Evolutionary conservation across 2,888 invertebrate species (phyloP).

Genomic region (Adela reaumurella): DNA sequence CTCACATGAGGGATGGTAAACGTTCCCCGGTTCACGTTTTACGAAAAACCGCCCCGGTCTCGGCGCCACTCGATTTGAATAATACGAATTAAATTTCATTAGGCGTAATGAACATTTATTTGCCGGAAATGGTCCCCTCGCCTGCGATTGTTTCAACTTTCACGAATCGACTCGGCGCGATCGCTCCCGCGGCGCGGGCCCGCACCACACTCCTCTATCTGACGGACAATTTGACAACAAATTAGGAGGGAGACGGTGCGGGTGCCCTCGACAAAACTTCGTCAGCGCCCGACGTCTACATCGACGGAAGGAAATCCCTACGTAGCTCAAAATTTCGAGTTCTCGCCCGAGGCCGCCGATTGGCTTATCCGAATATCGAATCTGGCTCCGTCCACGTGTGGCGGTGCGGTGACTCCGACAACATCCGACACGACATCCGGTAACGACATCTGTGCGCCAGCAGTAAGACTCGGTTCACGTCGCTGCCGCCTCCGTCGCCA

Average conservation of each 20-base stretch:
- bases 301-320: constrained; percentile 20
- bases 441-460: not conserved
- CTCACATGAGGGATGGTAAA: too few species aligned
- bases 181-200: not conserved
- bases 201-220: not conserved
- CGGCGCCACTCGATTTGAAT: too few species aligned
- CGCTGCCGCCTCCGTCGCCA: not conserved
- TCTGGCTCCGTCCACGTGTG: not conserved
- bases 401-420: too few species aligned
- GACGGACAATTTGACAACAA: constrained; percentile 14
- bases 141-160: too few species aligned
- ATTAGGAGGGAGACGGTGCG: constrained; percentile 21
- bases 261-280: constrained; percentile 17
- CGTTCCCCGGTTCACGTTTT: too few species aligned
- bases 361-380: not conserved
- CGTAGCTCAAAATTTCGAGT: constrained; percentile 24
- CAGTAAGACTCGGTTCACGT: not conserved
- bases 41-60: too few species aligned
- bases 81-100: too few species aligned
- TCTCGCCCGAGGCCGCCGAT: not conserved
- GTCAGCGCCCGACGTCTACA: constrained; percentile 7
- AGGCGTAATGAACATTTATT: too few species aligned
- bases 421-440: too few species aligned
- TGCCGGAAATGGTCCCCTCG: too few species aligned
- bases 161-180: too few species aligned